Base-by-base conservation (phyloP, 2,113 vertebrate genomes). In the Panthera leo region DNA sequence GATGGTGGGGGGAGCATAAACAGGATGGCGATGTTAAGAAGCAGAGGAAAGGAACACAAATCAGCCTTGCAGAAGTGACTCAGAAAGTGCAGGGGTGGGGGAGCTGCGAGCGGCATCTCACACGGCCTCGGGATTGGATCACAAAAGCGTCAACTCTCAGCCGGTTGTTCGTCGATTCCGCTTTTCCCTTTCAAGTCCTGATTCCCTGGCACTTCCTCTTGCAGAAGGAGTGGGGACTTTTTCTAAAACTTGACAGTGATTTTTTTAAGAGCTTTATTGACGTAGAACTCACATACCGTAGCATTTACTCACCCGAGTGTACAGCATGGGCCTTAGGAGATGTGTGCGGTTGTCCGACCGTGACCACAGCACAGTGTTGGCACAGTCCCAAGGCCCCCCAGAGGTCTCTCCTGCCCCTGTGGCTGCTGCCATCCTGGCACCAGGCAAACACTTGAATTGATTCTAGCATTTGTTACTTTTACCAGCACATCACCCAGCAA, bases 61-160 rank as follows among this genome's bases (percentile, higher is more conserved):
- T 42, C 1, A 0, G 25, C 55, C 53, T 8, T 34, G 71, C 36
- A 79, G 68, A 65, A 83, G 36, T 83, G 79, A 85, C 91, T 93
- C 88, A 84, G 75, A 55, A n/a, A 65, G 18, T 9, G 0, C 31
- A 10, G 42, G 42, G 75, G 65, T 8, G 5, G 31, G 76, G 25
- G 42, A 45, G n/a, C 15, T 0, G 58, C 0, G 1, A 0, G 2
- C 45, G 45, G 39, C 11, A 0, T 86, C 53, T 9, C 3, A 5
- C 3, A 5, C 2, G 39, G 25, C 39, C 42, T 87, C 2, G 42
- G 48, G 7, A 23, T 48, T 39, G 51, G 25, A 48, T 48, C 53
- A 29, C 0, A 1, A 48, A 68, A 55, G 27, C 39, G n/a, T 51
- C 48, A 11, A 2, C 71, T 70, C 21, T 21, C 21, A 23, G 19